Base-by-base conservation (phyloP, 2,113 vertebrate species). In the Hyla sarda region DNA sequence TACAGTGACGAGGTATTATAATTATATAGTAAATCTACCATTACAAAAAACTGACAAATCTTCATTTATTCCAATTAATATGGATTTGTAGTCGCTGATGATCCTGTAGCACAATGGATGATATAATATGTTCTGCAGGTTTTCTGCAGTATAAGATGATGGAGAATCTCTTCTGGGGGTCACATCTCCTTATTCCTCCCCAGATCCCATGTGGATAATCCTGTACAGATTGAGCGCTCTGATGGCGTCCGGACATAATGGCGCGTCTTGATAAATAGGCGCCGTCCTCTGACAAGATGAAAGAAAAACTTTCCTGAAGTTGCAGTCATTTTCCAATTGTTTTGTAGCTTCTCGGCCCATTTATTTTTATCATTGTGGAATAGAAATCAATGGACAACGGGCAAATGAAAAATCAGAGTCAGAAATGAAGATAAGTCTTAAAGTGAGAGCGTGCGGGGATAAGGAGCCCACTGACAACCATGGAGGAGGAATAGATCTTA, bases 381-480 rank as follows among this genome's bases (percentile, higher is more conserved):
- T 8, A 72, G 69, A 86, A 86, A 86, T 86, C 84, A 86, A 86
- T 85, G 76, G 75, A 65, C 62, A 50, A 71, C 30, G 23, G 21
- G 45, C 75, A 80, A 79, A 85, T 86, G 65, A 86, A 73, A 86
- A 86, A 80, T 80, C 84, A 58, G 84, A 11, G 16, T 23, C 76
- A 79, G 75, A 80, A 86, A 86, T 86, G 84, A 86, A 80, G 84
- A 86, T 80, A 72, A 73, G 84, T 86, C 52, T 85, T 56, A 72
- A 32, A 34, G 19, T 25, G 32, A 30, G 65, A 56, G 75, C 25
- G 34, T 48, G 32, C 56, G 78, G 75, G 34, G 60, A 79, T 71
- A 79, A 41, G 78, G 74, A 78, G 83, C 16, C n/a, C 3, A 72
- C 52, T 65, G 84, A 79, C 50, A 58, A 41, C n/a, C 32, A 56